Conservation (phyloP, 2,113 vertebrate genomes). For the Mastomys coucha region DNA sequence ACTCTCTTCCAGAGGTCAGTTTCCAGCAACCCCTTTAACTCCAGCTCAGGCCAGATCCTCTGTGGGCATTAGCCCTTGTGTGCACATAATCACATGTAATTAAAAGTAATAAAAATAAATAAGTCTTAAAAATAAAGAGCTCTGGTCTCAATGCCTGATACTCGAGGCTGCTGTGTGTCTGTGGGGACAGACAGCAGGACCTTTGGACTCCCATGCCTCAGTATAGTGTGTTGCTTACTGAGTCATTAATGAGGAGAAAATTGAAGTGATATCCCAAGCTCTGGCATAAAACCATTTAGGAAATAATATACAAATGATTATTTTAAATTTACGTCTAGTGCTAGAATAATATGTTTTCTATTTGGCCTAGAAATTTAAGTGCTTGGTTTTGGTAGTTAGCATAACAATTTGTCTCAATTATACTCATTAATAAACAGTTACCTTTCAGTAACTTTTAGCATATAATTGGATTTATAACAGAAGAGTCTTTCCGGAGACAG, state of each 20-base stretch:
- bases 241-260: conserved; percentile 34
- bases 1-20: background rate
- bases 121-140: background rate
- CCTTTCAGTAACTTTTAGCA: conserved; percentile 51
- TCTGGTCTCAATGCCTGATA: background rate
- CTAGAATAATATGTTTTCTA: conserved; percentile 43
- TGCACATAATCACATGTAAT: background rate
- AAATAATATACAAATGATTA: conserved; percentile 32
- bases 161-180: background rate
- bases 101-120: no score
- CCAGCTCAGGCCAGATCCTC: background rate
- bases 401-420: conserved; percentile 49
- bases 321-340: conserved; percentile 47
- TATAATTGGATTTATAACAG: conserved; percentile 35
- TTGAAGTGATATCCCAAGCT: conserved; percentile 25
- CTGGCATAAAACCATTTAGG: conserved; percentile 41
- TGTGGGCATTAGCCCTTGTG: background rate
- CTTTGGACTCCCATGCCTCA: conserved; percentile 12
- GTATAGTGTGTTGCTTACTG: conserved; percentile 36
- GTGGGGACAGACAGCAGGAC: background rate
- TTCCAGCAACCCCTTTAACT: background rate
- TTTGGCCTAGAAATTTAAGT: conserved; percentile 50
- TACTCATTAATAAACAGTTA: conserved; percentile 36
- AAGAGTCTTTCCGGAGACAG: conserved; percentile 48
- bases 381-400: conserved; percentile 39